Conservation (phyloP, 2,797 vertebrate genomes). For the Bradypus variegatus region DNA sequence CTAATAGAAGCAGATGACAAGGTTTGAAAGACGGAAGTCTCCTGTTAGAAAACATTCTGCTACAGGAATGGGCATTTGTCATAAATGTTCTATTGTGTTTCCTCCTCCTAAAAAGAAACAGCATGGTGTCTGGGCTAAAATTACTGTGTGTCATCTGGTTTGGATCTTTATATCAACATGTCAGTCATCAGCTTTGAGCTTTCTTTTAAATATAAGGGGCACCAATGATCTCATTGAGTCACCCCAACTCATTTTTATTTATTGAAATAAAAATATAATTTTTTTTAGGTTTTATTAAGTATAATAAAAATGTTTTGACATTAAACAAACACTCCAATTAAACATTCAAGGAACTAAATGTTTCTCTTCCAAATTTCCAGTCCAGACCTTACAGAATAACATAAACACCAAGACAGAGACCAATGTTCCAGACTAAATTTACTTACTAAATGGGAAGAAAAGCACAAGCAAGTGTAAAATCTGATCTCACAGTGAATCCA, state of each 20-base stretch:
- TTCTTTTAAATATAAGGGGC: background rate
- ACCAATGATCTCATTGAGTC: background rate
- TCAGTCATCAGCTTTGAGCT: background rate
- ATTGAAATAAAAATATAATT: background rate
- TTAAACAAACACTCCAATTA: conserved; percentile 3
- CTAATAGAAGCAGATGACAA: background rate
- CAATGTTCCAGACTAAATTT: background rate
- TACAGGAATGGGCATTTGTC: background rate
- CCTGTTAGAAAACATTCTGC: conserved; percentile 27
- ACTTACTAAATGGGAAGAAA: background rate
- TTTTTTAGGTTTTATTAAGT: background rate
- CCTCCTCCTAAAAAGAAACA: background rate
- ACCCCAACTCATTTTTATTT: background rate
- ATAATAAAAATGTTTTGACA: conserved; percentile 14
- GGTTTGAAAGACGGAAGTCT: background rate
- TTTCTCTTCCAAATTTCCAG: conserved; percentile 30
- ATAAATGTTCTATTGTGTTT: background rate
- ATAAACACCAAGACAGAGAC: background rate
- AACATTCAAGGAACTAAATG: background rate
- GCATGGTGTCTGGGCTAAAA: background rate
- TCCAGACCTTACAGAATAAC: background rate
- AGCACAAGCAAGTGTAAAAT: background rate
- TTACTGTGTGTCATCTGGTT: background rate
- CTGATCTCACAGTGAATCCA: background rate
- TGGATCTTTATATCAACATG: background rate